Evolutionary conservation across 2,797 vertebrate genomes (phyloP).

Genomic region (Aeoliscus strigatus): DNA sequence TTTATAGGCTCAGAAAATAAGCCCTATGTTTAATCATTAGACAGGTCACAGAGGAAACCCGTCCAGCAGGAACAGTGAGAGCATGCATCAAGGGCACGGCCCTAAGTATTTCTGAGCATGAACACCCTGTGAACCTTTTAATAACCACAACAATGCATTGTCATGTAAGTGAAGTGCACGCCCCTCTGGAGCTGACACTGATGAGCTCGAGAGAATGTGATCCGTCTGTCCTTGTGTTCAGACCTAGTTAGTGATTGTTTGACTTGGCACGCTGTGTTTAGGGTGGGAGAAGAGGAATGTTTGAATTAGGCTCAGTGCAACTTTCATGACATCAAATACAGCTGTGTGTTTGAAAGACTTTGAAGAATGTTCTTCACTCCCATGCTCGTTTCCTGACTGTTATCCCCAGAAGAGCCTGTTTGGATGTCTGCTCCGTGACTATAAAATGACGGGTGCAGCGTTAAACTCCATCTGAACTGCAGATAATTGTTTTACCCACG

Average conservation of each 20-base stretch:
- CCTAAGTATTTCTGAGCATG: conserved; percentile 19
- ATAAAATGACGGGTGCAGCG: conserved; percentile 4
- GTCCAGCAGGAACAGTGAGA: conserved; percentile 51
- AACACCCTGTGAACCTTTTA: conserved; percentile 22
- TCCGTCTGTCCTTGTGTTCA: conserved; percentile 4
- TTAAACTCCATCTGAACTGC: conserved; percentile 24
- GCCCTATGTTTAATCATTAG: conserved; percentile 54
- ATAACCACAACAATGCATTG: conserved; percentile 11
- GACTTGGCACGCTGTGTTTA: conserved; percentile 29
- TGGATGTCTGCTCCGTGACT: conserved; percentile 16
- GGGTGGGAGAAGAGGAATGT: conserved; percentile 36
- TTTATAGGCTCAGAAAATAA: too few relatives aligned
- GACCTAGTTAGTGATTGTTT: conserved; percentile 39
- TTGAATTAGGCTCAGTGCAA: conserved; percentile 26
- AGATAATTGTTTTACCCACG: not conserved
- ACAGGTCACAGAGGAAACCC: conserved; percentile 40
- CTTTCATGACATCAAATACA: conserved; percentile 28
- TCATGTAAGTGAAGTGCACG: not conserved
- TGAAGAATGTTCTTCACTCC: conserved; percentile 60
- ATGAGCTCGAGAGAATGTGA: conserved; percentile 4
- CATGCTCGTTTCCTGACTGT: conserved; percentile 40
- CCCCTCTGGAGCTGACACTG: not conserved
- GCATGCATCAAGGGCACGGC: conserved; percentile 14
- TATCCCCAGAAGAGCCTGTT: conserved; percentile 19
- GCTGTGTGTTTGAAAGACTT: conserved; percentile 23